Base-by-base conservation (phyloP, 2,113 vertebrate species). In the Chamaetylas fuelleborni region DNA sequence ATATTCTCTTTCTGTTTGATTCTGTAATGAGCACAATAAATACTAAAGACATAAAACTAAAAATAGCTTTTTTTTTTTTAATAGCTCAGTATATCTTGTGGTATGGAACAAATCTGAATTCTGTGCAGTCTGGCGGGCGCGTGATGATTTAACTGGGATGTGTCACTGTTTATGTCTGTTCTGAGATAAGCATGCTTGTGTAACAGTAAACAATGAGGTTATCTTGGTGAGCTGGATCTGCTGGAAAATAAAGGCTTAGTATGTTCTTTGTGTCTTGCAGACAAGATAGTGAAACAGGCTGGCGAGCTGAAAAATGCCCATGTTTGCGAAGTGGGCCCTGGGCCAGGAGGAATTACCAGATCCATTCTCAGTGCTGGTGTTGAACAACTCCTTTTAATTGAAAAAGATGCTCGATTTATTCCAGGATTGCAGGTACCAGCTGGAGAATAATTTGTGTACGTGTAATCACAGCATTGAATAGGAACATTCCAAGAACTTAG, bases 271-370 rank as follows among this genome's bases (percentile, higher is more conserved):
- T 96, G 62, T 94, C 76, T 96, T 97, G 58, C 97, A 99, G 99
- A 99, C 97, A 99, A 99, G 97, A 99, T 99, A 90, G 98, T 99
- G 53, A 98, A 98, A 81, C 98, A 99, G 85, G 98, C 99, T 33
- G 99, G 99, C 0, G 90, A 83, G 88, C 97, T 99, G 94, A 98
- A 90, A 93, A 93, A 98, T 54, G 97, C 98, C 25, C 92, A 98
- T 26, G 99, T 99, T 54, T 99, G 99, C 5, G 99, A 99, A 96
- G 99, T 99, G 83, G 99, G 99, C 31, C 99, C 99, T 1, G 99
- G 99, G 33, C 99, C 99, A 1, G 99, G 99, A 17, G 99, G 99
- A 42, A 98, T 99, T 94, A 99, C 99, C 58, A 98, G 99, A 61
- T 99, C 99, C 69, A 99, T 99, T 95, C 98, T 99, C 69, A 99